Conservation (phyloP, 1,140 invertebrate species). For the Drosophila nasuta region DNA sequence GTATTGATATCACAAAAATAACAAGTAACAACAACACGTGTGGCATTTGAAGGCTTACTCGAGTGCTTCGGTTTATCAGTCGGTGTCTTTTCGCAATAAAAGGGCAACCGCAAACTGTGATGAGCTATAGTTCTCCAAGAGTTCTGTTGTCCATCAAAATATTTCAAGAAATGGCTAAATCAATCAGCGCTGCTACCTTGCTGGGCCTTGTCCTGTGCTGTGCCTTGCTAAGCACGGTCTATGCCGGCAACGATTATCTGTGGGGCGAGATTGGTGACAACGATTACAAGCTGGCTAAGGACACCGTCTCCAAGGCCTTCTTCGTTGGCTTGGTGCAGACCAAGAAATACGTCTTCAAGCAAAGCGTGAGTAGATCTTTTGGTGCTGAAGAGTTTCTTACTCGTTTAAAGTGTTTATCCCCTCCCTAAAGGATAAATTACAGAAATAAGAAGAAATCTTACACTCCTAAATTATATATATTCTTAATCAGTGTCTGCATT, state of each 20-base stretch:
- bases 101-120: conserved; percentile 21
- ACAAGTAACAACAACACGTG: conserved; percentile 2
- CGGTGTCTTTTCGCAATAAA: conserved; percentile 38
- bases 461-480: no score
- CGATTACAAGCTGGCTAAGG: conserved; percentile 71
- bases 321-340: conserved; percentile 61
- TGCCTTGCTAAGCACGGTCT: conserved; percentile 21
- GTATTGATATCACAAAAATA: background rate
- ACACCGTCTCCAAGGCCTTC: conserved; percentile 65
- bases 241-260: conserved; percentile 59
- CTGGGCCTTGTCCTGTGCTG: conserved; percentile 30
- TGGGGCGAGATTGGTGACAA: conserved; percentile 64
- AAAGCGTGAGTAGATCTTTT: conserved; percentile 46
- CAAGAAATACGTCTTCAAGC: conserved; percentile 72
- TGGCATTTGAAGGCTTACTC: conserved; percentile 1
- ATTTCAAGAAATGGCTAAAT: conserved; percentile 16
- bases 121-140: conserved; percentile 19
- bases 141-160: conserved; percentile 7
- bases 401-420: no score
- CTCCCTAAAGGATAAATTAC: no score
- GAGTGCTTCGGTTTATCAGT: conserved; percentile 33
- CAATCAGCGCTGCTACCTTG: conserved; percentile 9
- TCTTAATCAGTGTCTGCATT: no score
- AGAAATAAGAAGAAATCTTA: no score
- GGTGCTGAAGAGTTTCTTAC: no score